Evolutionary conservation across 2,113 vertebrate species (phyloP).

Genomic region (Scalopus aquaticus): DNA sequence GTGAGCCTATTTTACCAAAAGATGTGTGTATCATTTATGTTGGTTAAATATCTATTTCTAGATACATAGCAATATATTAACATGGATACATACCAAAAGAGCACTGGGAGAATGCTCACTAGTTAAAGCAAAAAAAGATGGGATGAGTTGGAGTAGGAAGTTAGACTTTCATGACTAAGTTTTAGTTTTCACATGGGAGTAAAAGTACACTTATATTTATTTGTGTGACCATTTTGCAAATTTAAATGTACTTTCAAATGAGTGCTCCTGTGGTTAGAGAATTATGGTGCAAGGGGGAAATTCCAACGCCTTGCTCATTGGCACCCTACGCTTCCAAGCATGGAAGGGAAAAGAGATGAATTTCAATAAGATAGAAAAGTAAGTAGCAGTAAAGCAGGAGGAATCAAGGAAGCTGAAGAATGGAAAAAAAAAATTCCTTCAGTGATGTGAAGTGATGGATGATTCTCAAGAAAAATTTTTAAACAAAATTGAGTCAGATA

Average conservation of each 20-base stretch:
- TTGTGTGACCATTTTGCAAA: background rate
- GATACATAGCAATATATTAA: background rate
- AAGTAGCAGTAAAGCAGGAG: background rate
- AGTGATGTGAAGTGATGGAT: background rate
- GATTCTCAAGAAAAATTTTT: background rate
- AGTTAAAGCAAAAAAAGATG: background rate
- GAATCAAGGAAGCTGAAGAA: background rate
- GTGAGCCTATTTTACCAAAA: background rate
- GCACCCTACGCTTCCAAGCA: background rate
- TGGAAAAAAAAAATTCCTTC: background rate
- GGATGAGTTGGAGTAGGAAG: background rate
- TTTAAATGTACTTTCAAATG: background rate
- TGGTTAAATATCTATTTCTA: background rate
- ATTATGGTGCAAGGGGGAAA: background rate
- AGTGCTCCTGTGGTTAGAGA: background rate
- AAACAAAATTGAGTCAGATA: background rate
- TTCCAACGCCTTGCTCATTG: background rate
- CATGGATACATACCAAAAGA: background rate
- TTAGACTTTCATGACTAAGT: background rate
- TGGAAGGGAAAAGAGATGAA: background rate
- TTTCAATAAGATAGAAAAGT: background rate
- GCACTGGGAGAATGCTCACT: background rate
- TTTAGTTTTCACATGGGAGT: conserved; percentile 27
- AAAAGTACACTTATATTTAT: background rate
- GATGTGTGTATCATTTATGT: background rate